A percentile compares a stretch with the other conserved stretches of the same genome.
Evolutionary conservation across 2,113 vertebrate species (phyloP).

Genomic region (Genyomyrus donnyi): DNA sequence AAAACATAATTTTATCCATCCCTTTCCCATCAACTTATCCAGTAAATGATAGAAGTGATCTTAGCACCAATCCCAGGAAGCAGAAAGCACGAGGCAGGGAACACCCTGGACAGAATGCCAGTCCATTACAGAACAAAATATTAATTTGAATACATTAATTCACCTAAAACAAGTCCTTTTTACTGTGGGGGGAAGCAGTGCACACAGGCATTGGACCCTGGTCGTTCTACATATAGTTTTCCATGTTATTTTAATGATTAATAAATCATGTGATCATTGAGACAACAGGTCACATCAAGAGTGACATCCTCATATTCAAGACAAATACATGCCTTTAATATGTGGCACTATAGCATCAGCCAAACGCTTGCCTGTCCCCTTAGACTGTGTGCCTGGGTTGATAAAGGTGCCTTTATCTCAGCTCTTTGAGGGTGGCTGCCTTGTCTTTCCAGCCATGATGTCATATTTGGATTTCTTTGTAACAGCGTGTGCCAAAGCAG

Average conservation of each 20-base stretch:
- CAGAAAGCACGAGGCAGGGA: neutral
- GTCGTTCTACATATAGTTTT: neutral
- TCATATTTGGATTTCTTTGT: conserved; percentile 36
- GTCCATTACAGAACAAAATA: neutral
- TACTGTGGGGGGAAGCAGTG: neutral
- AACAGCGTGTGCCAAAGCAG: conserved; percentile 35
- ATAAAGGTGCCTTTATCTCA: neutral
- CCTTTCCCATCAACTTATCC: neutral
- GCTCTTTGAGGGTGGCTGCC: neutral
- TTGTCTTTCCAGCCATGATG: conserved; percentile 28
- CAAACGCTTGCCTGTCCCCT: neutral
- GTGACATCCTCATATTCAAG: neutral
- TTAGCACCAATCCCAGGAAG: neutral
- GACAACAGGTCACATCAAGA: neutral
- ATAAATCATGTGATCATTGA: neutral
- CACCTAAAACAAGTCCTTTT: neutral
- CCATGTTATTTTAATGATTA: neutral
- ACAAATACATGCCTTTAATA: neutral
- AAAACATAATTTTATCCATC: neutral
- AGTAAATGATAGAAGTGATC: neutral
- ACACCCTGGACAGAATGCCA: neutral
- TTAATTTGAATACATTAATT: neutral
- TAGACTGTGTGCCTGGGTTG: neutral
- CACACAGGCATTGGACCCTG: neutral
- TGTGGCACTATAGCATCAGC: neutral